Evolutionary conservation across 2,888 invertebrate genomes (phyloP).

Genomic region (Synanthedon tipuliformis): DNA sequence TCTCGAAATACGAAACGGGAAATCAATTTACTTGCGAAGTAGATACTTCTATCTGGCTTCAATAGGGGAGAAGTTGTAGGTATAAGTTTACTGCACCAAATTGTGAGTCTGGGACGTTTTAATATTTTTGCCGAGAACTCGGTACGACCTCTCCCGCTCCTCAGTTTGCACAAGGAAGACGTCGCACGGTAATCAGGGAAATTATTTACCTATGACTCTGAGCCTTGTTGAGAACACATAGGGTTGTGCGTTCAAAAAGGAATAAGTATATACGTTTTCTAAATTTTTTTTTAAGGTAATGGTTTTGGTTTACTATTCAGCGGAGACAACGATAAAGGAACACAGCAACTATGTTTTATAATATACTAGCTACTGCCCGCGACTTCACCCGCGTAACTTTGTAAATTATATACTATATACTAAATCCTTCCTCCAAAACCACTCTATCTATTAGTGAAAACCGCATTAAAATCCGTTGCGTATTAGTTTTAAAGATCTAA

Average conservation of each 20-base stretch:
- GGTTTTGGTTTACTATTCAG: too few relatives aligned
- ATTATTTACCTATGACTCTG: slow-evolving; percentile 67
- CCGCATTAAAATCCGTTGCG: too few relatives aligned
- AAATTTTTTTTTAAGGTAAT: too few relatives aligned
- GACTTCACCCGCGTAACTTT: too few relatives aligned
- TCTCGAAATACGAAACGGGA: slow-evolving; percentile 37
- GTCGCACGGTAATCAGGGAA: slow-evolving; percentile 63
- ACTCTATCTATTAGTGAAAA: too few relatives aligned
- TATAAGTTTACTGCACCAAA: slow-evolving; percentile 15
- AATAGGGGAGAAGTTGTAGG: slow-evolving; percentile 11
- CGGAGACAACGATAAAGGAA: too few relatives aligned
- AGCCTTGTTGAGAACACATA: slow-evolving; percentile 34
- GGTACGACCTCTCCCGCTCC: slow-evolving; percentile 22
- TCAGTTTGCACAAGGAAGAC: slow-evolving; percentile 39
- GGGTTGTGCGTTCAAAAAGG: slow-evolving; percentile 23
- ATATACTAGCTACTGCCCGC: too few relatives aligned
- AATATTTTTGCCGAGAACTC: slow-evolving; percentile 55
- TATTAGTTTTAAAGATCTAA: too few relatives aligned
- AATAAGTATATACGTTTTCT: too few relatives aligned
- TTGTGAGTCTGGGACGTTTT: slow-evolving; percentile 23
- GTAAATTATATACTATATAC: too few relatives aligned
- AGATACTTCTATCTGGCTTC: slow-evolving; percentile 14
- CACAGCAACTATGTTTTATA: too few relatives aligned
- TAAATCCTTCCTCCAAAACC: too few relatives aligned
- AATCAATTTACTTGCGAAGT: slow-evolving; percentile 52